Percentiles rank a stretch among this genome's conserved stretches.
phyloP scores from a whole-genome alignment of 2,113 vertebrate genomes.

The Odocoileus hemionus region DNA sequence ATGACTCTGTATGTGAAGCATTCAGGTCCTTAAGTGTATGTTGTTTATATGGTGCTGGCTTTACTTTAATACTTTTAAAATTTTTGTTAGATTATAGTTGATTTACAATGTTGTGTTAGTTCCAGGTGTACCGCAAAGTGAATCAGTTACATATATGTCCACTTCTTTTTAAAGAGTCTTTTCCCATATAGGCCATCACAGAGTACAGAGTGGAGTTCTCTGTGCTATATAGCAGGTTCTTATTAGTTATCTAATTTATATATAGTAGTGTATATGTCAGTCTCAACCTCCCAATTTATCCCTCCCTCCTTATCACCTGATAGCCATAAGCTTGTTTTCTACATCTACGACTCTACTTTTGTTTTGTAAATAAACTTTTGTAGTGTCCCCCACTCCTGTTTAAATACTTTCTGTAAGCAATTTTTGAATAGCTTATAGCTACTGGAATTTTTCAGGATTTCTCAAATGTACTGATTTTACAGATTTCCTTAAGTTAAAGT shows the following conservation, averaged over 20 bases:
- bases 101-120: not conserved
- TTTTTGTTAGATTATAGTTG: not conserved
- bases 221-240: not conserved
- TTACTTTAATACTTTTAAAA: not conserved
- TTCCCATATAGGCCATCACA: not conserved
- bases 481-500: not conserved
- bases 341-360: not conserved
- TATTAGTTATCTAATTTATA: not conserved
- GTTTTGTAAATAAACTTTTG: not conserved
- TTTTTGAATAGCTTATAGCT: not conserved
- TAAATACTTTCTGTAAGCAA: not conserved
- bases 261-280: not conserved
- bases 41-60: not conserved
- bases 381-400: not conserved
- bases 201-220: not conserved
- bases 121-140: not conserved
- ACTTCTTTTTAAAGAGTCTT: not conserved
- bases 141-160: not conserved
- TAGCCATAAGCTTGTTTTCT: not conserved
- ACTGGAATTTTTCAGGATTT: not conserved
- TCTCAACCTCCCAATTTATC: not conserved
- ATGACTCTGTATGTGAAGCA: not conserved
- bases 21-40: not conserved
- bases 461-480: not conserved
- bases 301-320: not conserved